Evolutionary conservation across 2,888 invertebrate genomes (phyloP).

Genomic region (Drosophila testacea): DNA sequence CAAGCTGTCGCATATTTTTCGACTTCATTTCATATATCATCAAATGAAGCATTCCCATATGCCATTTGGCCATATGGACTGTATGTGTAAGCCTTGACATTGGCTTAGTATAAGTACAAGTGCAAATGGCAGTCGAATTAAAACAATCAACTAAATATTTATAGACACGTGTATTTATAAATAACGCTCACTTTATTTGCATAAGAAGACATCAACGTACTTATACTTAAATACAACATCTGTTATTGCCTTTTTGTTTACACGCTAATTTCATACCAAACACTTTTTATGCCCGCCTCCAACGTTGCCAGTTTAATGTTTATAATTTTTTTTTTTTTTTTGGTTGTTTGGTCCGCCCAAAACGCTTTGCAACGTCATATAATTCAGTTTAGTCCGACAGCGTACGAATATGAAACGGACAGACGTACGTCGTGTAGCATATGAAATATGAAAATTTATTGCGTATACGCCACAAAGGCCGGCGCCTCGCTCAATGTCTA

Average conservation of each 20-base stretch:
- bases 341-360: conserved; percentile 1
- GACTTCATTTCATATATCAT: conserved; percentile 17
- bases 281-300: conserved; percentile 49
- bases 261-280: conserved; percentile 43
- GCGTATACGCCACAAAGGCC: conserved; percentile 66
- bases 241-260: conserved; percentile 74
- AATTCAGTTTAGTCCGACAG: conserved; percentile 15
- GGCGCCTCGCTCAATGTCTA: conserved; percentile 27
- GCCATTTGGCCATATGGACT: conserved; percentile 26
- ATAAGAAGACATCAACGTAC: conserved; percentile 55
- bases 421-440: conserved; percentile 32
- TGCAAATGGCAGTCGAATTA: conserved; percentile 7
- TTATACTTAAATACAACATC: conserved; percentile 67
- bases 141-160: conserved; percentile 42
- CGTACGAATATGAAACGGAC: conserved; percentile 48
- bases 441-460: conserved; percentile 80
- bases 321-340: conserved; percentile 46
- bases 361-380: conserved; percentile 60
- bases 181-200: conserved; percentile 52
- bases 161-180: conserved; percentile 52
- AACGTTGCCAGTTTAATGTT: conserved; percentile 50
- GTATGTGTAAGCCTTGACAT: conserved; percentile 45
- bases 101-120: conserved; percentile 40
- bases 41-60: conserved; percentile 17
- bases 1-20: conserved; percentile 39